Base-by-base conservation (phyloP, 2,888 invertebrate genomes). In the Acanthopleura granulata region DNA sequence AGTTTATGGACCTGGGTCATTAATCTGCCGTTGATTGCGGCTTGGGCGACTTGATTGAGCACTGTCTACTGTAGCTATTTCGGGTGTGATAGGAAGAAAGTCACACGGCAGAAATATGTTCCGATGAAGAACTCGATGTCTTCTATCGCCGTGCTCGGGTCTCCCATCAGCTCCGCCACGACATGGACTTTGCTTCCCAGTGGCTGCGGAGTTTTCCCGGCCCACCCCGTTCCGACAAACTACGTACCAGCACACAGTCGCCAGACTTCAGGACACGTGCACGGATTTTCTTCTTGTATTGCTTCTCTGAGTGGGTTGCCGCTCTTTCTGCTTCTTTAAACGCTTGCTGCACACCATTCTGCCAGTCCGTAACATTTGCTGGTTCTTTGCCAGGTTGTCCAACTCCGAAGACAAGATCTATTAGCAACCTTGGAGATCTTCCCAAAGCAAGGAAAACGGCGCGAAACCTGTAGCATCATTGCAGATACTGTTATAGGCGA, bases 371-470 rank as follows among this genome's bases (percentile, higher is more conserved):
- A 27, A 66, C 71, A 71, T 6, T 16, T 29, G 18, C 30, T 16
- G 66, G 30, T 27, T 1, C 30, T 25, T 27, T 27, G 27, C 16
- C 6, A n/a, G 22, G 66, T 27, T 66, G n/a, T 66, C 25, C 73
- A 18, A 73, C 29, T 11, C 62, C 62, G 61, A 62, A 73, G 25
- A 62, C 51, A 16, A 73, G 15, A 40, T 73, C 73, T 25, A 73
- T 61, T 6, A 62, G 73, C 61, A 73, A 22, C 29, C 73, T n/a
- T 61, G 73, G 73, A 30, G 30, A 22, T 30, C 40, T 27, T 15
- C 61, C 73, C 61, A 73, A 14, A 73, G 62, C 62, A 73, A 49
- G 62, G 25, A 61, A 22, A 61, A 73, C 27, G 66, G 66, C 27
- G 66, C 18, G 29, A 27, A 66, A 14, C 66, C 66, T 16, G 66